Conservation (phyloP, 2,113 vertebrate genomes). For the Cephalopterus ornatus region DNA sequence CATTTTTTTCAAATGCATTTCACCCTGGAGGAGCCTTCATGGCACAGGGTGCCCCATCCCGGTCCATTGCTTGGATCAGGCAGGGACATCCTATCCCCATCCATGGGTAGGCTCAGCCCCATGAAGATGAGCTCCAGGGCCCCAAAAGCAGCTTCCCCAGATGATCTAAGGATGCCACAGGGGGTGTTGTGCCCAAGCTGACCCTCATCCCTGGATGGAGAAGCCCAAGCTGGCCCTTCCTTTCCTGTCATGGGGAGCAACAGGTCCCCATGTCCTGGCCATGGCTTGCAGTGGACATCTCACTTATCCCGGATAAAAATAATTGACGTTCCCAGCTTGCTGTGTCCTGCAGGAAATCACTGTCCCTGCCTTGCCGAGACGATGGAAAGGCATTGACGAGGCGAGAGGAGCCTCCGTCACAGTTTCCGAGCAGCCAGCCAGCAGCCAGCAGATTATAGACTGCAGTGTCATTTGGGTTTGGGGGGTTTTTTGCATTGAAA, state of each 20-base stretch:
- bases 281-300: rapidly evolving
- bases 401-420: conserved; percentile 13
- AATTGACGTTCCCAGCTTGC: neutral
- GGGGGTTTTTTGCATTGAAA: neutral
- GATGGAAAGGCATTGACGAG: neutral
- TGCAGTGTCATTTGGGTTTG: neutral
- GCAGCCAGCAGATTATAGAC: conserved; percentile 41
- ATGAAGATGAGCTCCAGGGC: rapidly evolving
- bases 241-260: neutral
- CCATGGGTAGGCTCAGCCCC: neutral
- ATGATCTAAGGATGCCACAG: neutral
- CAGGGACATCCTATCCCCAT: neutral
- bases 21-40: rapidly evolving
- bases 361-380: neutral
- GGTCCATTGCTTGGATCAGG: neutral
- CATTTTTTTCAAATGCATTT: neutral
- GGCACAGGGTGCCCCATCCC: neutral
- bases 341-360: neutral
- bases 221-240: neutral
- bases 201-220: neutral
- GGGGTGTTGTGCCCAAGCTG: rapidly evolving
- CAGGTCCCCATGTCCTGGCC: neutral
- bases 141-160: neutral
- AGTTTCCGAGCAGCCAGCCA: conserved; percentile 53
- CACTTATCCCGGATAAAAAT: neutral